Conservation (phyloP, 2,888 invertebrate species). For the Ligdia adustata region DNA sequence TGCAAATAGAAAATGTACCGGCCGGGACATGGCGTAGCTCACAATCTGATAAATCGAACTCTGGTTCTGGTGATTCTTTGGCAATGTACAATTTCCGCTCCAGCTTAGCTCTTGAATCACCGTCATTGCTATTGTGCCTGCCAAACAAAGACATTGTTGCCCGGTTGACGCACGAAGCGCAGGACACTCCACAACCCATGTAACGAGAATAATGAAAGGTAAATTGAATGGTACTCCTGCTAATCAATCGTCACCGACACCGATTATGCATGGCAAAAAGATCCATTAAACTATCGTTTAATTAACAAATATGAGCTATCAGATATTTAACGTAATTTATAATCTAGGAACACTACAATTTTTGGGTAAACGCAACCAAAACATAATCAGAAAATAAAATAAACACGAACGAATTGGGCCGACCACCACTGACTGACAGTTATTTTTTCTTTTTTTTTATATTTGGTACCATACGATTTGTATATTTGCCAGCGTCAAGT, state of each 20-base stretch:
- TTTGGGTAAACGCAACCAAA: conserved; percentile 2
- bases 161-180: conserved; percentile 57
- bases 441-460: too few species aligned
- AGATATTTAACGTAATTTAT: too few species aligned
- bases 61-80: conserved; percentile 90
- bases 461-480: too few species aligned
- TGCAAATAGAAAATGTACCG: conserved; percentile 91
- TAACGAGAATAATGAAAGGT: conserved; percentile 44
- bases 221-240: conserved; percentile 29
- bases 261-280: conserved; percentile 41
- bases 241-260: conserved; percentile 48
- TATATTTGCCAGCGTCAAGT: too few species aligned
- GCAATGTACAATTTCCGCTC: conserved; percentile 79
- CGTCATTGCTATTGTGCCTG: conserved; percentile 53
- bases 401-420: too few species aligned
- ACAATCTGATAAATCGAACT: conserved; percentile 92
- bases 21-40: conserved; percentile 88
- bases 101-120: conserved; percentile 58
- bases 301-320: too few species aligned
- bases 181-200: conserved; percentile 75
- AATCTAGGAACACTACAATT: too few species aligned
- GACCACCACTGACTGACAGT: too few species aligned
- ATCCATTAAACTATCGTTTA: too few species aligned
- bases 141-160: conserved; percentile 75
- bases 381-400: neutral